These are phyloP conservation scores for Hermaeophaga mercurialis DNA, from an alignment of 2,888 invertebrate species.

Conservation along the genomic window DNA sequence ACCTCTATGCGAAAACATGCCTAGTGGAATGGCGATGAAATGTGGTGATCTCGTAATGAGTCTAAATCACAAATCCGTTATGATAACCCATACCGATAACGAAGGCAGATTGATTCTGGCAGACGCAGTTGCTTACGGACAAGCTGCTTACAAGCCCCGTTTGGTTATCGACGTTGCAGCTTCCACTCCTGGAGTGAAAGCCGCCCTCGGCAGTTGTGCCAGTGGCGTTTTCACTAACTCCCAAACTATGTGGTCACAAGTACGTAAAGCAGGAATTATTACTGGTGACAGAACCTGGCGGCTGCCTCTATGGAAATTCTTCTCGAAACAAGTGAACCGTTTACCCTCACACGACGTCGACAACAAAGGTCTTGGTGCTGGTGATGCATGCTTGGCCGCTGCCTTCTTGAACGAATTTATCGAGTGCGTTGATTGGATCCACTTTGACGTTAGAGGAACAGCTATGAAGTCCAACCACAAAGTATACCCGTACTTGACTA, in stretches of 20 bases:
- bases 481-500: slow-evolving; percentile 61
- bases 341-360: slow-evolving; percentile 59
- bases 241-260: slow-evolving; percentile 59
- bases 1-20: slow-evolving; percentile 59
- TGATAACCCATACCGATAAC: slow-evolving; percentile 67
- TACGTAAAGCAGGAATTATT: slow-evolving; percentile 60
- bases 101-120: slow-evolving; percentile 57
- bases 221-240: slow-evolving; percentile 64
- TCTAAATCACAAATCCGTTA: slow-evolving; percentile 66
- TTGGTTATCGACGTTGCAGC: slow-evolving; percentile 74
- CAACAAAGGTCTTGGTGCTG: slow-evolving; percentile 61
- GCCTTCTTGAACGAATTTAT: slow-evolving; percentile 62
- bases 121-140: slow-evolving; percentile 54
- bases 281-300: slow-evolving; percentile 69
- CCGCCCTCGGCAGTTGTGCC: slow-evolving; percentile 62
- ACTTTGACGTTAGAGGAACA: slow-evolving; percentile 65
- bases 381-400: slow-evolving; percentile 53
- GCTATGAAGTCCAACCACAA: slow-evolving; percentile 61
- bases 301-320: slow-evolving; percentile 65
- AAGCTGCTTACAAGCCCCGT: slow-evolving; percentile 62
- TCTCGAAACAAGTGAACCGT: slow-evolving; percentile 58
- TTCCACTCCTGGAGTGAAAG: slow-evolving; percentile 64
- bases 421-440: slow-evolving; percentile 63
- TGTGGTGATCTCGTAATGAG: slow-evolving; percentile 59
- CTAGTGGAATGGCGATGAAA: slow-evolving; percentile 66